Evolutionary conservation across 2,113 vertebrate genomes (phyloP).

Genomic region (Serilophus lunatus): DNA sequence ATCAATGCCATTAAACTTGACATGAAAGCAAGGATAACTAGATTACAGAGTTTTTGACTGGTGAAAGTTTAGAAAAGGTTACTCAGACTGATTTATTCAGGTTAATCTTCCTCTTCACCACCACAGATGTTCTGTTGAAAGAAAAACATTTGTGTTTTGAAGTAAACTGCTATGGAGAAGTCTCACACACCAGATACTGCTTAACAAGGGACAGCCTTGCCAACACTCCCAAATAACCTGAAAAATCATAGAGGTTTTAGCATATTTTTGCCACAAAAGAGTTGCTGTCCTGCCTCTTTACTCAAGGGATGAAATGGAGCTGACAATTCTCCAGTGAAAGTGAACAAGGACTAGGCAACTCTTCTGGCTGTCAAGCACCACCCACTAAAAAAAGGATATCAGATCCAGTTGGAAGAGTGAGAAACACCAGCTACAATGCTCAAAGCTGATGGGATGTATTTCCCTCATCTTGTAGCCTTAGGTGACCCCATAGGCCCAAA

Average conservation of each 20-base stretch:
- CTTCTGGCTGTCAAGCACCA: not conserved
- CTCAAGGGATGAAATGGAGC: not conserved
- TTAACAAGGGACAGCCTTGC: not conserved
- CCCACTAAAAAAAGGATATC: not conserved
- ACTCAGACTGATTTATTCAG: not conserved
- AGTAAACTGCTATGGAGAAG: not conserved
- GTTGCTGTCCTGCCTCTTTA: not conserved
- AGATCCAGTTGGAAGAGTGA: not conserved
- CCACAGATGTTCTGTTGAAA: not conserved
- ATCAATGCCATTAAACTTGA: not conserved
- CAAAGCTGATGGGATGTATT: not conserved
- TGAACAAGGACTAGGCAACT: not conserved
- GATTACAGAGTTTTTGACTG: not conserved
- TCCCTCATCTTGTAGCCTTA: not conserved
- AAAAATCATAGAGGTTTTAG: not conserved
- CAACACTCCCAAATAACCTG: not conserved
- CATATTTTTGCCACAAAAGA: not conserved
- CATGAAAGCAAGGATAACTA: not conserved
- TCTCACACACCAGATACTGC: not conserved
- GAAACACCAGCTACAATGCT: not conserved
- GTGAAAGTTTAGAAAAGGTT: not conserved
- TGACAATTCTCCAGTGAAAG: not conserved
- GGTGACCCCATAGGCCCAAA: too few species aligned
- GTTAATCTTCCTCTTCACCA: not conserved
- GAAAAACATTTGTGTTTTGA: not conserved